Evolutionary conservation across 1,140 invertebrate species (phyloP).

Genomic region (Drosophila repleta): DNA sequence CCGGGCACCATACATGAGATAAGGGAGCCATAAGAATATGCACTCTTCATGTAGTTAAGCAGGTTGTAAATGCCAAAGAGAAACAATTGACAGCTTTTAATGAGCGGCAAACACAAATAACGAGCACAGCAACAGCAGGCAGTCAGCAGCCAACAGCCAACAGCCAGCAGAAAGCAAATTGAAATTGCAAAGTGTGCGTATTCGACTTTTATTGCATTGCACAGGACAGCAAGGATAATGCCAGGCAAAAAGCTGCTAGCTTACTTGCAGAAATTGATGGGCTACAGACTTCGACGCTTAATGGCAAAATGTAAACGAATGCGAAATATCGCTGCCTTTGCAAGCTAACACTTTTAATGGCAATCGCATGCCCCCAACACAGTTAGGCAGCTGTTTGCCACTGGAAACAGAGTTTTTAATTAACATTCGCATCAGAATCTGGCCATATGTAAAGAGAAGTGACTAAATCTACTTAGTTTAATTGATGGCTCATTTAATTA

Average conservation of each 20-base stretch:
- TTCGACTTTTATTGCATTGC: slow-evolving; percentile 39
- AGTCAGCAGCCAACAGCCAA: slow-evolving; percentile 7
- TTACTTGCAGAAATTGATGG: slow-evolving; percentile 44
- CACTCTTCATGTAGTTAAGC: slow-evolving; percentile 37
- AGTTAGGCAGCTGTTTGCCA: not conserved
- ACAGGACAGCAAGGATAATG: slow-evolving; percentile 27
- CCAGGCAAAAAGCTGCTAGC: slow-evolving; percentile 23
- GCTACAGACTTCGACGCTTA: slow-evolving; percentile 30
- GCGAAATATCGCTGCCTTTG: slow-evolving; percentile 12
- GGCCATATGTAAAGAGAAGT: not conserved
- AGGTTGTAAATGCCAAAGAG: slow-evolving; percentile 60
- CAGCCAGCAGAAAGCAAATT: slow-evolving; percentile 33
- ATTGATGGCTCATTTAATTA: not conserved
- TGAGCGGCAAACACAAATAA: slow-evolving; percentile 62
- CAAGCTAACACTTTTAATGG: slow-evolving; percentile 36
- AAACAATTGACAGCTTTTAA: slow-evolving; percentile 78
- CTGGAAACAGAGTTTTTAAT: slow-evolving; percentile 17
- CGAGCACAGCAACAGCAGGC: slow-evolving; percentile 21
- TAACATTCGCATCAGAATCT: not conserved
- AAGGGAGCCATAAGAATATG: slow-evolving; percentile 12
- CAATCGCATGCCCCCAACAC: slow-evolving; percentile 20
- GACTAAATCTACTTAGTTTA: too few species aligned
- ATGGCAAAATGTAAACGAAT: slow-evolving; percentile 52
- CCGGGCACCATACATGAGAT: not conserved
- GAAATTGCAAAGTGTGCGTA: slow-evolving; percentile 43